Conservation (phyloP, 2,797 vertebrate species). For the Poecilia gillii region DNA sequence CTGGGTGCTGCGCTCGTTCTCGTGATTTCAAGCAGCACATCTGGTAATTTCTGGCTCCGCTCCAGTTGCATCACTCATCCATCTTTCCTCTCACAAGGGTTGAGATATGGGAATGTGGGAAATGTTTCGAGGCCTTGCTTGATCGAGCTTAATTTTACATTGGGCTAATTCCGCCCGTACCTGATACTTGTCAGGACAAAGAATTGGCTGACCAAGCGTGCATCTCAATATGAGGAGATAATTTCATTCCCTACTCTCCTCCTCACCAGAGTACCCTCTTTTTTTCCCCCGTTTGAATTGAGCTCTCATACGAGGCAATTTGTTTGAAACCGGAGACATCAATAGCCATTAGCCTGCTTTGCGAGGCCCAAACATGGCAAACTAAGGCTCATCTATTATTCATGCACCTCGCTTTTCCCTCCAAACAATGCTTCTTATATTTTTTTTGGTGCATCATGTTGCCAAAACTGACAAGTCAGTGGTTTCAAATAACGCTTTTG, state of each 20-base stretch:
- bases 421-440: slow-evolving; percentile 70
- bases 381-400: slow-evolving; percentile 73
- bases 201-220: slow-evolving; percentile 69
- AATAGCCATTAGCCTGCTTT: slow-evolving; percentile 74
- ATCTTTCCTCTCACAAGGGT: slow-evolving; percentile 47
- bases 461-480: slow-evolving; percentile 57
- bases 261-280: slow-evolving; percentile 57
- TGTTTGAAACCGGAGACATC: slow-evolving; percentile 75
- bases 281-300: slow-evolving; percentile 58
- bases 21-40: slow-evolving; percentile 60
- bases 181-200: slow-evolving; percentile 64
- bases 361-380: slow-evolving; percentile 65
- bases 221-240: slow-evolving; percentile 67
- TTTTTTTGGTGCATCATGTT: slow-evolving; percentile 61
- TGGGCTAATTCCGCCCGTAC: slow-evolving; percentile 62
- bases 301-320: slow-evolving; percentile 72
- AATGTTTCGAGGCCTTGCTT: slow-evolving; percentile 44
- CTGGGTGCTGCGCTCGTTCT: slow-evolving; percentile 48
- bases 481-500: slow-evolving; percentile 68
- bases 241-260: slow-evolving; percentile 66
- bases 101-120: slow-evolving; percentile 50
- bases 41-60: slow-evolving; percentile 54
- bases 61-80: slow-evolving; percentile 52
- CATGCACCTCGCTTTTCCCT: slow-evolving; percentile 58
- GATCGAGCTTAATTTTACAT: slow-evolving; percentile 65